These are phyloP conservation scores for Hylaeus volcanicus DNA, from an alignment of 1,140 invertebrate species.

Conservation along the genomic window DNA sequence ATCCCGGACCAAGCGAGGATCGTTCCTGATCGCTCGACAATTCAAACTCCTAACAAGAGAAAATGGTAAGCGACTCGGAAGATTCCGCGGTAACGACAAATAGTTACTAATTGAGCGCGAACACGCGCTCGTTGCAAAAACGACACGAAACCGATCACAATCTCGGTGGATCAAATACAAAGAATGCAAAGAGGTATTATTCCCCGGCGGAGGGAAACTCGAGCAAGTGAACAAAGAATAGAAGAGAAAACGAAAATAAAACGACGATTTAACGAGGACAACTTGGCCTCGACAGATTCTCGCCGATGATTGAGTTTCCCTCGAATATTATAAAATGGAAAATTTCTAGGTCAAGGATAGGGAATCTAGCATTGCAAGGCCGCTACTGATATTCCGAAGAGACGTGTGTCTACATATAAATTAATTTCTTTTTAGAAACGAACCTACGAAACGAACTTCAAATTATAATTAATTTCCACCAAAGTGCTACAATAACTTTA, in stretches of 20 bases:
- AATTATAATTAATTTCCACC: too few species aligned
- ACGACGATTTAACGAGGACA: background rate
- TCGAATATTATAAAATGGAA: background rate
- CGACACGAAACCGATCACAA: background rate
- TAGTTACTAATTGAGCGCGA: background rate
- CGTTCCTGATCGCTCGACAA: background rate
- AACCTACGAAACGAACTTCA: too few species aligned
- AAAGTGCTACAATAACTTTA: too few species aligned
- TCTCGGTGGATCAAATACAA: conserved; percentile 8
- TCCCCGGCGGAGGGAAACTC: background rate
- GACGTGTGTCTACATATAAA: too few species aligned
- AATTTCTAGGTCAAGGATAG: background rate
- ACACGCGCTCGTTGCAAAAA: background rate
- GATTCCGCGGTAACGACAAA: conserved; percentile 6
- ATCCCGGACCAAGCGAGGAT: background rate
- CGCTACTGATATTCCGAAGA: too few species aligned
- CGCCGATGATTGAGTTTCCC: background rate
- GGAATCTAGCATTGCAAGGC: too few species aligned
- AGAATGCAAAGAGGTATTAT: conserved; percentile 21
- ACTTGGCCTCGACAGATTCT: background rate
- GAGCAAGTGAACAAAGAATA: background rate
- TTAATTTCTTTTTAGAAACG: too few species aligned
- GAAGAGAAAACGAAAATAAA: background rate
- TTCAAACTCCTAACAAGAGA: background rate
- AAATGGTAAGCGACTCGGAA: conserved; percentile 1